Base-by-base conservation (phyloP, 2,113 vertebrate genomes). In the Vulpes vulpes region DNA sequence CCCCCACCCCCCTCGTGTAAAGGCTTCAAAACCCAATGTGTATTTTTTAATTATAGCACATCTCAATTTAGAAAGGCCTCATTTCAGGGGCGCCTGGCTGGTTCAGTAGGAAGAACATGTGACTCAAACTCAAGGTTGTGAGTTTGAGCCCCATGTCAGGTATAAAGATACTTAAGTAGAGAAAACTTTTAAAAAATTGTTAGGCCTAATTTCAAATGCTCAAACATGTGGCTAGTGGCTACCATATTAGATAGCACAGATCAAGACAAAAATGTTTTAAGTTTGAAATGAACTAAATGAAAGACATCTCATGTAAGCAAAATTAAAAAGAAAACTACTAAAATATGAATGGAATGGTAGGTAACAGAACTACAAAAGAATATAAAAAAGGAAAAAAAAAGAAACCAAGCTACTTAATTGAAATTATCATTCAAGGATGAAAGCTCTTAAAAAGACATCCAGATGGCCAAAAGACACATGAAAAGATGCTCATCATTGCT, bases 311-410 rank as follows among this genome's bases (percentile, higher is more conserved):
- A 87, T 57, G 74, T n/a, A 57, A 82, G 15, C 4, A 88, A 92
- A 65, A 49, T 65, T 86, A 76, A 82, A 89, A 97, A 60, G 59
- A 90, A 81, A 95, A 94, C 17, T 89, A 94, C 22, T 97, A 57
- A 94, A 97, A 97, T 8, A 30, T 90, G 32, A 97, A 60, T 57
- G 55, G 49, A 83, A 91, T 43, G 11, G 25, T 60, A 65, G 87
- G 95, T 93, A 43, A 96, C 49, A 71, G n/a, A 62, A 95, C 11
- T 71, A 71, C 74, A 86, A 65, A 88, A n/a, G 25, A 87, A 87
- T 43, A 35, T 23, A 96, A 93, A 43, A 65, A 23, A 60, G 27
- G 15, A 67, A 53, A 32, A 64, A 88, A 69, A 82, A 35, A 80
- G 25, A 76, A 0, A 73, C 67, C 62, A 62, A 87, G 67, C 1